These are phyloP conservation scores for Sarcophaga caerulescens DNA, from an alignment of 2,888 invertebrate species.

Conservation along the genomic window DNA sequence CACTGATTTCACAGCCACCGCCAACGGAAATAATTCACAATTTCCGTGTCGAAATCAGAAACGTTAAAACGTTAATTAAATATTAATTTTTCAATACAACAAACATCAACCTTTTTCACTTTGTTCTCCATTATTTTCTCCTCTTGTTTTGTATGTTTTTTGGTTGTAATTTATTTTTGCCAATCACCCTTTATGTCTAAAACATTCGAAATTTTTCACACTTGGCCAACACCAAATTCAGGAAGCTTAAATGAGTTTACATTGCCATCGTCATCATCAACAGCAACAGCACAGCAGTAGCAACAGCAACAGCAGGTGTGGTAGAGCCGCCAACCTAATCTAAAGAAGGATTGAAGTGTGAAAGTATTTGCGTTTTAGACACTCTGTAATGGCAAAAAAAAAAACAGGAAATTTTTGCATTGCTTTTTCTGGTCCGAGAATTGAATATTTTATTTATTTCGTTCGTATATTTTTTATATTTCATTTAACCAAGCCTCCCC, in stretches of 20 bases:
- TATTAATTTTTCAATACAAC: slow-evolving; percentile 20
- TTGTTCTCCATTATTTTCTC: not conserved
- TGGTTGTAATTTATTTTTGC: not conserved
- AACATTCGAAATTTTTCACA: slow-evolving; percentile 13
- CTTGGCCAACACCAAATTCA: not conserved
- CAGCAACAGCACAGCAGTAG: not conserved
- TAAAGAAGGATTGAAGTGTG: not conserved
- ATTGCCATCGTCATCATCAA: too few relatives aligned
- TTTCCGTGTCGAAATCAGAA: too few relatives aligned
- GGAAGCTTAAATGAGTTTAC: too few relatives aligned
- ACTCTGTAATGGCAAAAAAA: not conserved
- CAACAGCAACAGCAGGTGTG: not conserved
- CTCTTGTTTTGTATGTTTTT: not conserved
- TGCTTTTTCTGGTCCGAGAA: not conserved
- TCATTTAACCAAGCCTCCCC: slow-evolving; percentile 5
- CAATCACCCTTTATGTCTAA: slow-evolving; percentile 24
- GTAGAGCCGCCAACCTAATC: not conserved
- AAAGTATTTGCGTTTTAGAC: slow-evolving; percentile 19
- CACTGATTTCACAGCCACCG: too few relatives aligned
- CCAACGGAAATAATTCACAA: too few relatives aligned
- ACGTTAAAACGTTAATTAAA: slow-evolving; percentile 18
- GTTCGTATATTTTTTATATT: not conserved
- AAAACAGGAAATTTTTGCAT: not conserved
- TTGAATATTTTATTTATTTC: not conserved
- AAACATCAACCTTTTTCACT: not conserved